Evolutionary conservation across 2,888 invertebrate genomes (phyloP), one percentile per base, ranked within the genome.

Genomic region (Thumatha senex): DNA sequence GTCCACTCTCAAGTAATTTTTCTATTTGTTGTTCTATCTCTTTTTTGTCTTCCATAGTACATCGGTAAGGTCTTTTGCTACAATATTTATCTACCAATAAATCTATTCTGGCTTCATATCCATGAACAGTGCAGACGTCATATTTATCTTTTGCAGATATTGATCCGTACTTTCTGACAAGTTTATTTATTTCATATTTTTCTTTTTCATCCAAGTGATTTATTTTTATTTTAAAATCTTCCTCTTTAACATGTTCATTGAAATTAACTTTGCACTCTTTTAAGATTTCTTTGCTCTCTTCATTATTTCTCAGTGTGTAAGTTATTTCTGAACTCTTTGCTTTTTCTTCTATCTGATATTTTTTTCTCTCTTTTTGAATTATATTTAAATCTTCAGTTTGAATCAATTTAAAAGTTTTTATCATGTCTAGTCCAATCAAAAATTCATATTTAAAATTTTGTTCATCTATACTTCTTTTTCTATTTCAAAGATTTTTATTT

Each of bases 81-180:
- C 63, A 64, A 11, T 49, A 49, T 14, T 49, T 58, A 49, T 59
- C 54, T 10, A 62, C 48, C 0, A 47, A 35, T 3, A 47, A 24
- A 34, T 46, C 46, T 12, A 47, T 36, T 10, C 33, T 0, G 0
- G 57, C 57, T 45, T 59, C 55, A 46, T 61, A 13, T 18, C 12
- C 40, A 4, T 31, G 4, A 8, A 46, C 46, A 0, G 38, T 39
- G 3, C 46, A 38, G 3, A 63, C 36, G 13, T 67, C 62, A 56
- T 58, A 67, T 41, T 61, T 61, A 36, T 63, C 49, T 42, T 57
- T 62, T 0, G 62, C 64, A 56, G 56, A 64, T 2, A 42, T 10
- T 33, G 41, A 15, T 0, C 9, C 10, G 10, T 42, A 31, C 11
- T 13, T 31, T 1, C 2, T 0, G 1, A 33, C 10, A 4, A 42